These are phyloP conservation scores for Ianthella basta DNA, from an alignment of 37 sponge, comb jelly and placozoan species.

Conservation along the genomic window DNA sequence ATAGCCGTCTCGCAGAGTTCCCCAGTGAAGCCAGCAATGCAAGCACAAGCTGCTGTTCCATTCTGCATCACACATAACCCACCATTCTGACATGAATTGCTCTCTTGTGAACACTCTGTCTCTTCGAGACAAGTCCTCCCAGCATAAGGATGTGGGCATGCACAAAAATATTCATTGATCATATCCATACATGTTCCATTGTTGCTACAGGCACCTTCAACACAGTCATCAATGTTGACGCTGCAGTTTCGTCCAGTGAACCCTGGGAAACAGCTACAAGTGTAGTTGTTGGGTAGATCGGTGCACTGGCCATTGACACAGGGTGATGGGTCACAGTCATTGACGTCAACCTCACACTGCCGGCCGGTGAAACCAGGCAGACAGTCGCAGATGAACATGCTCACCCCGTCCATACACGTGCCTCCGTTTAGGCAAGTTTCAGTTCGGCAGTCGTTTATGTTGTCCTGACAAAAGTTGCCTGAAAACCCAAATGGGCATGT, in stretches of 20 bases:
- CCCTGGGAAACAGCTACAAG: slow-evolving; percentile 52
- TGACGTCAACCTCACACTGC: slow-evolving; percentile 52
- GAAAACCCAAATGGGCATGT: slow-evolving; percentile 58
- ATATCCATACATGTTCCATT: slow-evolving; percentile 62
- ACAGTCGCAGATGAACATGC: slow-evolving; percentile 60
- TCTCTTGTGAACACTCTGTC: slow-evolving; percentile 20
- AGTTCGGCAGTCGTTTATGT: slow-evolving; percentile 58
- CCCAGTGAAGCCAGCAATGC: slow-evolving; percentile 42
- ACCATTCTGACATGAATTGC: slow-evolving; percentile 10
- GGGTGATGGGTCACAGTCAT: slow-evolving; percentile 57
- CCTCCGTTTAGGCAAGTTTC: slow-evolving; percentile 60
- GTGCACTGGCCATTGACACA: slow-evolving; percentile 64
- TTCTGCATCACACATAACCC: slow-evolving; percentile 2
- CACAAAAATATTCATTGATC: slow-evolving; percentile 40
- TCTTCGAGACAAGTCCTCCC: slow-evolving; percentile 42
- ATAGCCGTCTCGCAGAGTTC: slow-evolving; percentile 38
- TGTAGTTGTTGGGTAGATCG: slow-evolving; percentile 37
- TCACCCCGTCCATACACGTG: slow-evolving; percentile 44
- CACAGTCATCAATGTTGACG: slow-evolving; percentile 66
- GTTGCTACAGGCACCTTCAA: slow-evolving; percentile 46
- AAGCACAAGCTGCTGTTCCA: slow-evolving; percentile 3
- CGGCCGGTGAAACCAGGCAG: slow-evolving; percentile 53
- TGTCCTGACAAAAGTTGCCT: slow-evolving; percentile 59
- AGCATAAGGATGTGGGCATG: slow-evolving; percentile 42
- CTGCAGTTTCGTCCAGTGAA: slow-evolving; percentile 57